These are phyloP conservation scores for Pachycephus smyrnensis DNA, from an alignment of 2,888 invertebrate species.

Conservation along the genomic window DNA sequence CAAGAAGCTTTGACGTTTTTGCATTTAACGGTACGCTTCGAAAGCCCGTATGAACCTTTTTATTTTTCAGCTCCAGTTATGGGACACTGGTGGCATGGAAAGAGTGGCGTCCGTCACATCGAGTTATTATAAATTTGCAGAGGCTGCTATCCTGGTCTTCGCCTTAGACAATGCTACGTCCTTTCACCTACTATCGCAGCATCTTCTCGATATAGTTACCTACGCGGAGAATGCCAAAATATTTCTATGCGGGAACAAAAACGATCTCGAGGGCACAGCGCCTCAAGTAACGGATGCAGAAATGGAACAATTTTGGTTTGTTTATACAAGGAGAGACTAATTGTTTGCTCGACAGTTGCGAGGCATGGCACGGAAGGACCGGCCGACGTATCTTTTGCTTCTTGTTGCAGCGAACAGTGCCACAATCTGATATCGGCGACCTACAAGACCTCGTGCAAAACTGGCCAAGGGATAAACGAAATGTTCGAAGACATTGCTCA, in stretches of 20 bases:
- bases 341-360: not conserved
- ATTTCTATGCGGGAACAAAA: conserved; percentile 93
- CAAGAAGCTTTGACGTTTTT: too few species aligned
- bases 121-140: conserved; percentile 95
- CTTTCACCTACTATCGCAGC: conserved; percentile 92
- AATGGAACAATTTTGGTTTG: conserved; percentile 87
- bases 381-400: too few species aligned
- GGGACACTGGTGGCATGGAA: conserved; percentile 98
- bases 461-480: conserved; percentile 86
- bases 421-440: conserved; percentile 89
- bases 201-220: conserved; percentile 91
- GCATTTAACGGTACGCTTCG: too few species aligned
- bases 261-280: conserved; percentile 79
- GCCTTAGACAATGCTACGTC: conserved; percentile 91
- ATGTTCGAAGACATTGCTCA: conserved; percentile 92
- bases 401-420: conserved; percentile 82
- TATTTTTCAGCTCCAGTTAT: conserved; percentile 83
- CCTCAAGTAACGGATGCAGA: conserved; percentile 88
- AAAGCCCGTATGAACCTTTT: conserved; percentile 17
- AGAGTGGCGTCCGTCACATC: conserved; percentile 94
- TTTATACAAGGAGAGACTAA: conserved; percentile 36
- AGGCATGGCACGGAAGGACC: too few species aligned
- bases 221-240: conserved; percentile 96
- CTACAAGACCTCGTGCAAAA: conserved; percentile 91
- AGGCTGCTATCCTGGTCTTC: conserved; percentile 93